Evolutionary conservation across 2,797 vertebrate species (phyloP), one percentile per base, ranked within the genome.

Genomic region (Sebastes taczanowskii): DNA sequence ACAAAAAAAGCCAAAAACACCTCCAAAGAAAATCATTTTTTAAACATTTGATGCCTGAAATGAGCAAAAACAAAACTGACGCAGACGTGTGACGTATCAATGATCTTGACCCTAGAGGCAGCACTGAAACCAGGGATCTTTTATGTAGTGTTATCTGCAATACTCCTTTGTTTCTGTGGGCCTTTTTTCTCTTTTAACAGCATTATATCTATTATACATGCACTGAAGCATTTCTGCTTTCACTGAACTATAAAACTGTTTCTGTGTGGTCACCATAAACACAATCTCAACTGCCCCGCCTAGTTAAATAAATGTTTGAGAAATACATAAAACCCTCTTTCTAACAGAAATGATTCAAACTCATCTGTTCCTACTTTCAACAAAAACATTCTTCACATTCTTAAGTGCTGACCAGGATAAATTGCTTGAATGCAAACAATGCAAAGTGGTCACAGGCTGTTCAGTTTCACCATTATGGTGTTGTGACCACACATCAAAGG

Each of bases 321-420:
- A 18, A 59, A 55, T 76, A 74, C 73, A 85, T 78, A 69, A 85
- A 80, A 56, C 35, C 10, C 53, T 74, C 32, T 67, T 71, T 78
- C 71, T 7, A 70, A 77, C 59, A 79, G 61, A 65, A 78, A 82
- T 77, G n/a, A 83, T 76, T 56, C 52, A 68, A 72, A 77, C 75
- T 84, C 30, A 69, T 83, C 42, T 65, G 78, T 85, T 93, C 64
- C 75, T 74, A 58, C 65, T 67, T 82, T 75, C 61, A 92, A 90
- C 81, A 91, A 93, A 94, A 92, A 91, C 93, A 95, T 94, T 94
- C 91, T 74, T 82, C 14, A 83, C 85, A 94, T 95, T 92, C 95
- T 93, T 83, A 52, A 83, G 70, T 27, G 71, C 67, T 86, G 81
- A 89, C 72, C 74, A 79, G 77, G 80, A 89, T 79, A 81, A 86